A percentile compares a stretch with the other conserved stretches of the same genome.
These are phyloP conservation scores for Melanerpes aurifrons DNA, from an alignment of 2,113 vertebrate genomes.

Conservation along the genomic window DNA sequence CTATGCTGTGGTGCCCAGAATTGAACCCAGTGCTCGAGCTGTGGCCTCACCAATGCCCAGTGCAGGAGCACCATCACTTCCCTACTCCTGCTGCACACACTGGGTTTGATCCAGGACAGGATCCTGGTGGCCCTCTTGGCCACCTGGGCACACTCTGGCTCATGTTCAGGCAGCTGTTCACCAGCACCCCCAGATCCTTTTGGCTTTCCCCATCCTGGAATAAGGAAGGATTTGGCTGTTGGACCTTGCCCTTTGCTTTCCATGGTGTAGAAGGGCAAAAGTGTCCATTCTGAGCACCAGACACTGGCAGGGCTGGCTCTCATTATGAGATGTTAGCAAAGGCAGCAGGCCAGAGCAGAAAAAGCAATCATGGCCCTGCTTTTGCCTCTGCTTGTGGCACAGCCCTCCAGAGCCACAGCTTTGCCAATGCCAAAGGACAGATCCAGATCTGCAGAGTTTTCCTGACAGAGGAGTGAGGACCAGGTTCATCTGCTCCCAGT, in stretches of 20 bases:
- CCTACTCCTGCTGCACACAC: too few species aligned
- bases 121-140: too few species aligned
- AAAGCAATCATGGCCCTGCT: neutral
- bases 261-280: neutral
- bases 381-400: neutral
- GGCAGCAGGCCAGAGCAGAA: neutral
- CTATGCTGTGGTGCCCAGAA: too few species aligned
- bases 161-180: too few species aligned
- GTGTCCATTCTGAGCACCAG: neutral
- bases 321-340: neutral
- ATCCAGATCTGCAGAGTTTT: neutral
- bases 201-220: neutral
- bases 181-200: too few species aligned
- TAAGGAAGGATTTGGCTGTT: neutral
- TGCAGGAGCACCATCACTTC: too few species aligned
- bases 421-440: neutral
- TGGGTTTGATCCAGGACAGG: too few species aligned
- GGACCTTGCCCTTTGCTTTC: neutral
- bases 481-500: neutral
- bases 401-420: neutral
- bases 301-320: neutral
- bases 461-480: neutral
- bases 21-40: too few species aligned
- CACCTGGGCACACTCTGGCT: too few species aligned
- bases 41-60: too few species aligned